Conservation (phyloP, 2,888 invertebrate species). For the Sminthurinus aureus region DNA sequence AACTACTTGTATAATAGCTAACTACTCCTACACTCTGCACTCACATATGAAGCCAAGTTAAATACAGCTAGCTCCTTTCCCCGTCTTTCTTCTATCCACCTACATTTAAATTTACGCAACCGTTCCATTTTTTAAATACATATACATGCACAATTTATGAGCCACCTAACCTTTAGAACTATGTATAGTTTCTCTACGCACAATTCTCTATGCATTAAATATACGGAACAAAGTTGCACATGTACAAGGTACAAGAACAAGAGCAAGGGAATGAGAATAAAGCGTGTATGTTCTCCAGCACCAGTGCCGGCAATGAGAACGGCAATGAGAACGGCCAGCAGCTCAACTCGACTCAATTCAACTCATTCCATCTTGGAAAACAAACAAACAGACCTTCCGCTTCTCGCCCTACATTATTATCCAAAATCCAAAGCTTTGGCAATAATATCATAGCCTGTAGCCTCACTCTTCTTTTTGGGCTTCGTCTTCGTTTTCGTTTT, state of each 20-base stretch:
- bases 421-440: no score
- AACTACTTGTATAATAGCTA: no score
- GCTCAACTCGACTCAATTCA: not conserved
- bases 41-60: no score
- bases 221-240: not conserved
- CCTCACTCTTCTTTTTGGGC: no score
- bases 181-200: not conserved
- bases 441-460: no score
- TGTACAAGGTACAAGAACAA: not conserved
- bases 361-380: not conserved
- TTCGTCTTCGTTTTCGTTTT: no score
- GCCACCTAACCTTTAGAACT: conserved; percentile 2
- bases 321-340: not conserved
- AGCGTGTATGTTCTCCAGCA: not conserved
- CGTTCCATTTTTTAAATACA: no score
- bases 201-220: not conserved
- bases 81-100: not conserved
- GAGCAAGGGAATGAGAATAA: not conserved
- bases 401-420: no score
- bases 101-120: not conserved
- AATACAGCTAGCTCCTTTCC: not conserved
- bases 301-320: not conserved
- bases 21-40: no score
- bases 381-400: no score
- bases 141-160: conserved; percentile 11